Evolutionary conservation across 2,888 invertebrate species (phyloP), one percentile per base, ranked within the genome.

Genomic region (Agrotis exclamationis): DNA sequence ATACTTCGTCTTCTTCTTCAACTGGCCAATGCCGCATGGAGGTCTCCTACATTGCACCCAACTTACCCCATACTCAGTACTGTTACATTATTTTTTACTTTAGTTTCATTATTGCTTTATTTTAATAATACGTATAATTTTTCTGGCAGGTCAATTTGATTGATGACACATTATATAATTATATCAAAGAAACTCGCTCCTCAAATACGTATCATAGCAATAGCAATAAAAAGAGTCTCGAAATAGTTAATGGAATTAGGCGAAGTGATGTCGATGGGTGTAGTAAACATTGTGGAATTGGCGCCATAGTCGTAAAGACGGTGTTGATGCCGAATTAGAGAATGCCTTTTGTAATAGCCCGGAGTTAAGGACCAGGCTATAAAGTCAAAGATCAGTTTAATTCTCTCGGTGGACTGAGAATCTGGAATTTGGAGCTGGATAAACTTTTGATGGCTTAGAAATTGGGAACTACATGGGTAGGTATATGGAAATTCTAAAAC

Each of bases 241-340:
- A 76, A 63, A 78, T 75, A 83, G 63, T 66, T 68, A 76, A 82
- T 77, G 79, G 78, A 82, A 86, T 88, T 84, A 86, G 79, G 64
- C 70, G 73, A 75, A 77, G 81, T 79, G 71, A 85, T 86, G 83
- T 82, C 84, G 74, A 88, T 86, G 76, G 84, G 66, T 66, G 65
- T 33, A 83, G 85, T 89, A 88, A 89, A 88, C 84, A 86, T 82
- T 63, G 80, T 65, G 78, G 80, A 87, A 88, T 87, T 85, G 85
- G 82, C 65, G 69, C 78, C 70, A 83, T 86, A 79, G 81, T 85
- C 90, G 88, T 89, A 88, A 90, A 88, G 75, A 85, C 85, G 84
- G 85, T 78, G 80, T 76, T 82, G 71, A 83, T 80, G 78, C 80
- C 79, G 84, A 87, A 88, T 90, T 89, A 90, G 88, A 84, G 87